Evolutionary conservation across 2,113 vertebrate species (phyloP), one percentile per base, ranked within the genome.

Genomic region (Megatriorchis doriae): DNA sequence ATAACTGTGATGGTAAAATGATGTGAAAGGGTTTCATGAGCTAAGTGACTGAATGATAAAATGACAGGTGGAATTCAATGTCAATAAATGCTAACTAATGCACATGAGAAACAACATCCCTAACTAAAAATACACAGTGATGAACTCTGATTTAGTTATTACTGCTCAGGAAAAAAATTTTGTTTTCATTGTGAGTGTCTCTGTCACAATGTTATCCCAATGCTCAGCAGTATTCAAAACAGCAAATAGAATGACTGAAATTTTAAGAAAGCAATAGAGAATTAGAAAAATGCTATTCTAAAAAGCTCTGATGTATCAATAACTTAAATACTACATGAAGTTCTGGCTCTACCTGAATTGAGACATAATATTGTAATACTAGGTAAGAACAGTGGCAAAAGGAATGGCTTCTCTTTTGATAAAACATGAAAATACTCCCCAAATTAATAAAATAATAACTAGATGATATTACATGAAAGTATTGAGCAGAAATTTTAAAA

Each of bases 1-100:
- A 71, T 58, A 74, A 74, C 73, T 67, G 31, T 73, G 38, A 68
- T 47, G 29, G 38, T 56, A 88, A 84, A 80, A 70, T 63, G 18
- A 68, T 58, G 31, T 68, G 61, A 56, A 38, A 74, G 29, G 68
- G 45, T 92, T 94, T 88, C 67, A 65, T 75, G 61, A 85, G 22
- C 43, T 21, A 38, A 80, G 22, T 63, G 14, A 74, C 38, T 70
- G 67, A 80, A 84, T 47, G 48, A 80, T 45, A 80, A 84, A 88
- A 63, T 75, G 67, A 65, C 67, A 70, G 67, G 42, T 48, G 34
- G 92, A 80, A 94, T 88, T 70, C 89, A 94, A 81, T 80, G 84
- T 81, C 93, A 94, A 92, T 92, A 94, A 84, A 85, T 84, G 93
- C 19, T 85, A 88, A 84, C 55, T 84, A 88, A 92, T 92, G 89